These are phyloP conservation scores for Yoshiicerus persimilis DNA, from an alignment of 1,140 invertebrate species.

Conservation along the genomic window DNA sequence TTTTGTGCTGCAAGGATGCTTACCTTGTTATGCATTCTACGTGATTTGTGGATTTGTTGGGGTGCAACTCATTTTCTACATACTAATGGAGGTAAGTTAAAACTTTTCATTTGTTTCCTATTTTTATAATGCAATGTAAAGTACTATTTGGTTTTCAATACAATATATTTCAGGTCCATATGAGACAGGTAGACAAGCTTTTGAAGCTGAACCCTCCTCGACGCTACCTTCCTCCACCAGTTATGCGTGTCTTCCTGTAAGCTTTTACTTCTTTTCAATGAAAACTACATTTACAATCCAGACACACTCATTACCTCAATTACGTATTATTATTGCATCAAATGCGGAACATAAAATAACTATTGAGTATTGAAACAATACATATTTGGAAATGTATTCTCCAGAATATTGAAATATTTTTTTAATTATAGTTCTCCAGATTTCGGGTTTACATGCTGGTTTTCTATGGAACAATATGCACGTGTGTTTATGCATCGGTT, in stretches of 20 bases:
- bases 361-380: too few species aligned
- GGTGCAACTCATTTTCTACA: not conserved
- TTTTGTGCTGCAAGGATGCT: not conserved
- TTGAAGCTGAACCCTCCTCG: not conserved
- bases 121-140: too few species aligned
- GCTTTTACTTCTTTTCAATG: too few species aligned
- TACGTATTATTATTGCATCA: too few species aligned
- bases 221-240: not conserved
- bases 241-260: constrained; percentile 12
- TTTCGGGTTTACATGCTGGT: not conserved
- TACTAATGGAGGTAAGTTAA: not conserved
- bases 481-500: not conserved
- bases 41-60: not conserved
- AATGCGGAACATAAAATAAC: too few species aligned
- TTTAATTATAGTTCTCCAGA: not conserved
- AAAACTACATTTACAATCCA: too few species aligned
- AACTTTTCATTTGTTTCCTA: not conserved
- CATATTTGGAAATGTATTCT: too few species aligned
- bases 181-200: not conserved
- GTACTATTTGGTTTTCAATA: too few species aligned
- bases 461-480: not conserved
- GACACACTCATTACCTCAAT: too few species aligned
- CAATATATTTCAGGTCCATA: not conserved
- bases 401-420: not conserved
- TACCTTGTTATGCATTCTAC: not conserved